These are phyloP conservation scores for Cololabis saira DNA, from an alignment of 2,113 vertebrate genomes.

Conservation along the genomic window DNA sequence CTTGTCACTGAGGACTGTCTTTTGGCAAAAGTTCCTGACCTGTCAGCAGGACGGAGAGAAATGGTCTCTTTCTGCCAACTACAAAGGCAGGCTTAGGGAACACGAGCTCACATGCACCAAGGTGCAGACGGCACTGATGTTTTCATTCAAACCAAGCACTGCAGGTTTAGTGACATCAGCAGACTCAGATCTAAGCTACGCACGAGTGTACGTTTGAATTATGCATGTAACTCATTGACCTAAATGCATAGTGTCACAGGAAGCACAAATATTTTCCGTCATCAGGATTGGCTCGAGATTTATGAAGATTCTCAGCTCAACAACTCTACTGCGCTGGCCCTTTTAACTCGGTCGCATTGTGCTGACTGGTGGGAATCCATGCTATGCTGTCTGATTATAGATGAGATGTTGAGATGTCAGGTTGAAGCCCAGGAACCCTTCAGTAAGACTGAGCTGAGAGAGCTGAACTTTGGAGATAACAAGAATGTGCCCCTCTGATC, in stretches of 20 bases:
- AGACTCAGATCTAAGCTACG: background rate
- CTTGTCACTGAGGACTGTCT: conserved; percentile 63
- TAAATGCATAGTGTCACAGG: background rate
- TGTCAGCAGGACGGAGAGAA: conserved; percentile 58
- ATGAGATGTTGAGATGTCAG: conserved; percentile 12
- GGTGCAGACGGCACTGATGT: background rate
- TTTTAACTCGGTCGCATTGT: conserved; percentile 13
- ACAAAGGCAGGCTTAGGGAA: conserved; percentile 14
- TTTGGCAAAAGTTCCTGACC: conserved; percentile 60
- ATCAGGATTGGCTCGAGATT: background rate
- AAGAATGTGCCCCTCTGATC: background rate
- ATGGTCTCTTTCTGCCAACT: conserved; percentile 22
- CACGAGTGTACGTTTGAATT: background rate
- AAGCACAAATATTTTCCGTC: background rate
- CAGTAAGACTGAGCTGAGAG: conserved; percentile 13
- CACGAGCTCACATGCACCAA: conserved; percentile 4
- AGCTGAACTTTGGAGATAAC: conserved; percentile 6
- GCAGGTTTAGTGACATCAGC: too few relatives aligned
- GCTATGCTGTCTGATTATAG: conserved; percentile 8
- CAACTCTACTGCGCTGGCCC: too few relatives aligned
- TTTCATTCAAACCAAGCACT: conserved; percentile 10
- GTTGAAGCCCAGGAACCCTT: conserved; percentile 11
- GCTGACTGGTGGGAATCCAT: conserved; percentile 28
- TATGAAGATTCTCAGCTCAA: background rate
- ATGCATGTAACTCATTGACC: background rate